Conservation (phyloP, 2,113 vertebrate species). For the Regulus satrapa region DNA sequence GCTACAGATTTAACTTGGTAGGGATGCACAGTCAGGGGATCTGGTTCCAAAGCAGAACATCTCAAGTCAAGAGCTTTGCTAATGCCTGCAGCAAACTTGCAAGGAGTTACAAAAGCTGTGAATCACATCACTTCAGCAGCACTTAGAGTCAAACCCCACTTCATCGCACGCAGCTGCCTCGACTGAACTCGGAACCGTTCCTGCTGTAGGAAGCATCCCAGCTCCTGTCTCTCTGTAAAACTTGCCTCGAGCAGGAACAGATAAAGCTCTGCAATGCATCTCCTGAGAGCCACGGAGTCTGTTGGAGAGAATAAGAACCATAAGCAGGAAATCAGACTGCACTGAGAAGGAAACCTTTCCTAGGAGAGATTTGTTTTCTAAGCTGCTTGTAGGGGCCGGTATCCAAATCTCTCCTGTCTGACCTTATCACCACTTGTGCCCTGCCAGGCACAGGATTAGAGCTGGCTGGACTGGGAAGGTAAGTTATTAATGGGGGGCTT, state of each 20-base stretch:
- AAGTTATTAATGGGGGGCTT: neutral
- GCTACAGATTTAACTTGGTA: neutral
- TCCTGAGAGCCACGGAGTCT: neutral
- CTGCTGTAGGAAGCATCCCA: neutral
- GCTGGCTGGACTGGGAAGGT: neutral
- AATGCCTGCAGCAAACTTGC: slow-evolving; percentile 20
- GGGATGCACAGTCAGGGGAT: neutral
- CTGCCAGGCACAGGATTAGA: slow-evolving; percentile 14
- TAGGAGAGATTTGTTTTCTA: neutral
- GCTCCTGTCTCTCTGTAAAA: neutral
- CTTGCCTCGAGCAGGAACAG: neutral
- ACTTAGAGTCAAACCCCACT: neutral
- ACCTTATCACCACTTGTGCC: neutral
- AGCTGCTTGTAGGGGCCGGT: neutral
- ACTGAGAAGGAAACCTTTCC: slow-evolving; percentile 27
- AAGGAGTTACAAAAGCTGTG: slow-evolving; percentile 27
- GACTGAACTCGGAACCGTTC: neutral
- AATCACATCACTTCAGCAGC: slow-evolving; percentile 5
- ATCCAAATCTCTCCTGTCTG: neutral
- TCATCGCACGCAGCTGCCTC: neutral
- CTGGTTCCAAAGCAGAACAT: neutral
- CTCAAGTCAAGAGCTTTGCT: slow-evolving; percentile 14
- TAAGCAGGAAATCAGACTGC: neutral
- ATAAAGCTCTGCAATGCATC: neutral
- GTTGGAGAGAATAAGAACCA: slow-evolving; percentile 12